A percentile compares a stretch with the other conserved stretches of the same genome.
phyloP scores from a whole-genome alignment of 1,140 invertebrate species.

The Drosophila tristis region DNA sequence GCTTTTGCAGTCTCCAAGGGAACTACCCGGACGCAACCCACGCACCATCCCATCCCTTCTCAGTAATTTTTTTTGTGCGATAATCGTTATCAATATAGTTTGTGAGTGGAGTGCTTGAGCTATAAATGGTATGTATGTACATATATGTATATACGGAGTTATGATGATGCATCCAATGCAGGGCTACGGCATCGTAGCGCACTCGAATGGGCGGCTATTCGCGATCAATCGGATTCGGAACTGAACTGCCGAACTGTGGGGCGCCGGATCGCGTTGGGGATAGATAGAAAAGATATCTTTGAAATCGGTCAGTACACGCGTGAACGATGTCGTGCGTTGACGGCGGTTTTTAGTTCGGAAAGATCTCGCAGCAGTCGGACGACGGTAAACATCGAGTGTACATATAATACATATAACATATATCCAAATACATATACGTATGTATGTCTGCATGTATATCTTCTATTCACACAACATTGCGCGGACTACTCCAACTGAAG shows the following conservation, averaged over 20 bases:
- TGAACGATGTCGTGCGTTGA: conserved; percentile 80
- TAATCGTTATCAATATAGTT: conserved; percentile 59
- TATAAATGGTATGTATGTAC: too few relatives aligned
- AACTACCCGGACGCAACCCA: conserved; percentile 6
- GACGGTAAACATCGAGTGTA: conserved; percentile 38
- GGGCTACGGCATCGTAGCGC: background rate
- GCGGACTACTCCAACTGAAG: conserved; percentile 47
- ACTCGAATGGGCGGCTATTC: conserved; percentile 11
- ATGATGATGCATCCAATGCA: background rate
- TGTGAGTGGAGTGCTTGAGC: conserved; percentile 6
- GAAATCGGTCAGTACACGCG: conserved; percentile 71
- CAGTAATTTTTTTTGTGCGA: conserved; percentile 8
- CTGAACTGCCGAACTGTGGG: background rate
- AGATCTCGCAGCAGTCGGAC: conserved; percentile 54
- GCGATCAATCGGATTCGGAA: background rate
- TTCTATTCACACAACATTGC: background rate
- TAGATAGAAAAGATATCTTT: conserved; percentile 22
- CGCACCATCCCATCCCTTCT: conserved; percentile 2
- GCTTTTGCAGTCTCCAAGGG: conserved; percentile 23
- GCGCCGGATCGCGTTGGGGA: conserved; percentile 10
- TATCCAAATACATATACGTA: conserved; percentile 33
- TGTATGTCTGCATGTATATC: background rate
- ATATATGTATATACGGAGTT: background rate
- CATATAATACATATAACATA: conserved; percentile 24
- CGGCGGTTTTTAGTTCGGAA: conserved; percentile 60